Evolutionary conservation across 2,113 vertebrate genomes (phyloP), one percentile per base, ranked within the genome.

Genomic region (Plecturocebus donacophilus): DNA sequence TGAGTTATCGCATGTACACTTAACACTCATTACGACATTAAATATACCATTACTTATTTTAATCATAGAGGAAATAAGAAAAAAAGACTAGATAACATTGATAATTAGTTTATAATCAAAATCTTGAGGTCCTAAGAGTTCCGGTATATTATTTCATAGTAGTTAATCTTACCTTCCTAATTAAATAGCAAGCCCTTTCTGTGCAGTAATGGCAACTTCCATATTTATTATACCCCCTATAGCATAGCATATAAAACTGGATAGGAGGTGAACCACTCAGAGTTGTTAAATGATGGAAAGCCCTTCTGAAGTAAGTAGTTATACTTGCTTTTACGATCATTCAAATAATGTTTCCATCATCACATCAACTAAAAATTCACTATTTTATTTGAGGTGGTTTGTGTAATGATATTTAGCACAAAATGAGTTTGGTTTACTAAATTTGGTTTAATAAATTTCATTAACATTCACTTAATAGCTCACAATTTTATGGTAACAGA

Each of bases 31-130:
- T 56, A 91, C 21, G 32, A 73, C 30, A 73, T 84, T 77, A 89
- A 91, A 90, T 92, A 68, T 27, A 95, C 14, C 32, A 96, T 58
- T 80, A 90, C 61, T 97, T 27, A 70, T 94, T 94, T 90, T 40
- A 93, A 91, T 73, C 23, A 64, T 1, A 23, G n/a, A 82, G 13
- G 20, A 76, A 49, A 20, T 47, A 47, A 81, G 25, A 27, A 58
- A 81, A 71, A 92, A 71, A 14, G 6, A 47, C 10, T 38, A 90
- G 30, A 83, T 9, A 82, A 61, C 17, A 85, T 52, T 84, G 71
- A 66, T 35, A 79, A 61, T 94, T 91, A 77, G 40, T 71, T 92
- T 66, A 97, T 82, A 35, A 93, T 9, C 32, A 30, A 73, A 88
- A 93, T 83, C n/a, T 75, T 83, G 47, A 83, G 40, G 35, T 85